Conservation (phyloP, 2,888 invertebrate genomes). For the Lobophora halterata region DNA sequence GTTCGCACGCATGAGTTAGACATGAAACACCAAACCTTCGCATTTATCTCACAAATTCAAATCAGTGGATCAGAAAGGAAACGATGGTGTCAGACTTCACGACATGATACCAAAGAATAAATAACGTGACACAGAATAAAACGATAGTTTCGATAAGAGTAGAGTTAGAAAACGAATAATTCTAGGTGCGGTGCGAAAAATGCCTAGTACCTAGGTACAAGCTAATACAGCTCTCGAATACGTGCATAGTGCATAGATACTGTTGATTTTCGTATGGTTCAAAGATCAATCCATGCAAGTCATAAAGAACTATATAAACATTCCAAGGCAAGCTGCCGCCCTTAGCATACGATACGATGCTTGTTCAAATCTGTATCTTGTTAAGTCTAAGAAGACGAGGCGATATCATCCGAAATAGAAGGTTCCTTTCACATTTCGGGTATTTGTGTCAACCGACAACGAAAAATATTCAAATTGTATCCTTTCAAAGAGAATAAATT, state of each 20-base stretch:
- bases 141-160: constrained; percentile 14
- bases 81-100: constrained; percentile 14
- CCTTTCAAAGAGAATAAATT: constrained; percentile 5
- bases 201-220: no score
- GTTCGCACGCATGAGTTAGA: constrained; percentile 10
- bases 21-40: constrained; percentile 11
- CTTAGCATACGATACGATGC: no score
- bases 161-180: constrained; percentile 9
- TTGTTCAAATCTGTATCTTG: no score
- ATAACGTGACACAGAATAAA: not conserved
- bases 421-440: constrained; percentile 43
- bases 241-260: no score
- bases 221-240: no score
- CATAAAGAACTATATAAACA: no score
- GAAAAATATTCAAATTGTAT: constrained; percentile 11
- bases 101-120: constrained; percentile 4
- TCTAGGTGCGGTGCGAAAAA: no score
- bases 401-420: constrained; percentile 40
- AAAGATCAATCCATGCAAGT: no score
- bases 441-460: constrained; percentile 36
- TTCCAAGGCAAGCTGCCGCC: no score
- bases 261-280: no score
- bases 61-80: constrained; percentile 23
- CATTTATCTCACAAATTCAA: constrained; percentile 16
- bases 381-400: constrained; percentile 5